Percentiles rank a stretch among this genome's conserved stretches.
Conservation (phyloP, 2,113 vertebrate genomes). For the Arizona elegans region DNA sequence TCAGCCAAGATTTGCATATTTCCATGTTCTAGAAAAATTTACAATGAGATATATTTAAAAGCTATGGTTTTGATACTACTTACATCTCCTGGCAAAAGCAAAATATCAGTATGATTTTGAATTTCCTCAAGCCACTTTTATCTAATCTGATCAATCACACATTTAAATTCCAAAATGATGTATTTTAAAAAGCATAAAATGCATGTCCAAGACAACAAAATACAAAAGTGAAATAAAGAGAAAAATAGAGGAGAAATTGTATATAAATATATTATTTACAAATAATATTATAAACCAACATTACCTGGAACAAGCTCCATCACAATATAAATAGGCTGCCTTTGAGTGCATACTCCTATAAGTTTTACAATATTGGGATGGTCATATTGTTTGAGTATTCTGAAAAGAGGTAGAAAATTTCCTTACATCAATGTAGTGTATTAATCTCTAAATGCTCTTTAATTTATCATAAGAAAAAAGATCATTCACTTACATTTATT, state of each 20-base stretch:
- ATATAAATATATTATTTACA: neutral
- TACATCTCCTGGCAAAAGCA: slow-evolving; percentile 10
- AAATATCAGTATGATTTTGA: slow-evolving; percentile 1
- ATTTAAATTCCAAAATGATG: neutral
- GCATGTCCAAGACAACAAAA: slow-evolving; percentile 3
- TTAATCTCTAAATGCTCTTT: slow-evolving; percentile 14
- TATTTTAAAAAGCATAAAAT: neutral
- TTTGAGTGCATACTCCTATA: slow-evolving; percentile 95
- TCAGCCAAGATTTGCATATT: neutral
- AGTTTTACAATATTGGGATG: slow-evolving; percentile 98
- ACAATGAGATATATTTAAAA: slow-evolving; percentile 5
- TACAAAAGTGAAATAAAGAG: neutral
- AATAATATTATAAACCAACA: neutral
- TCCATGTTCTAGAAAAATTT: slow-evolving; percentile 26
- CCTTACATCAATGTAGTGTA: slow-evolving; percentile 21
- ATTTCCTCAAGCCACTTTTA: slow-evolving; percentile 7
- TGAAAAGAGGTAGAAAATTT: slow-evolving; percentile 63
- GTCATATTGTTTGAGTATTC: slow-evolving; percentile 98
- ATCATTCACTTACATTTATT: neutral
- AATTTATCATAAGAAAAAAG: slow-evolving; percentile 24
- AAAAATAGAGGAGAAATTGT: neutral
- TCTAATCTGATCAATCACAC: neutral
- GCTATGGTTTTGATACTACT: slow-evolving; percentile 4
- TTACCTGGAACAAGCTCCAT: slow-evolving; percentile 97
- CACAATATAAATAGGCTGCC: slow-evolving; percentile 97